A percentile compares a stretch with the other conserved stretches of the same genome.
Evolutionary conservation across 2,888 invertebrate genomes (phyloP).

Genomic region (Gymnoscelis rufifasciata): DNA sequence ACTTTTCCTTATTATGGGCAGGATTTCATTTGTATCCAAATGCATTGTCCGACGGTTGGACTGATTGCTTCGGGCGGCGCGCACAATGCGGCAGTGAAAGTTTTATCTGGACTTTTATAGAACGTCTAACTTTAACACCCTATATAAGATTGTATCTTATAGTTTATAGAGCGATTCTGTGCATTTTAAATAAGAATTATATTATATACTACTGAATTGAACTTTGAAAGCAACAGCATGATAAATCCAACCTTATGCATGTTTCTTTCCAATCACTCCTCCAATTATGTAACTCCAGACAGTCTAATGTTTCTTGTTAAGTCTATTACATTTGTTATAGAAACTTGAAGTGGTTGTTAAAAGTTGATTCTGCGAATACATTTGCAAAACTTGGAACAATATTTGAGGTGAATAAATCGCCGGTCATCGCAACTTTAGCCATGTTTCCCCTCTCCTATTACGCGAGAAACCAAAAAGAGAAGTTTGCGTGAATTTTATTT

Average conservation of each 20-base stretch:
- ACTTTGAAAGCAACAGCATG: no score
- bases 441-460: conserved; percentile 19
- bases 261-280: no score
- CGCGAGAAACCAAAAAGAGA: conserved; percentile 23
- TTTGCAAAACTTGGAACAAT: conserved; percentile 19
- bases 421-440: conserved; percentile 18
- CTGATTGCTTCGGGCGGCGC: conserved; percentile 50
- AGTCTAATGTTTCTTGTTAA: neutral
- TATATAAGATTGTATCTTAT: conserved; percentile 3
- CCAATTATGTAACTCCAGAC: no score
- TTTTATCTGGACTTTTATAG: conserved; percentile 18
- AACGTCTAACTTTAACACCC: conserved; percentile 17
- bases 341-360: conserved; percentile 14
- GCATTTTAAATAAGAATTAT: no score
- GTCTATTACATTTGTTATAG: conserved; percentile 1
- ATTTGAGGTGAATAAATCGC: conserved; percentile 18
- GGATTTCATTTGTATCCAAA: conserved; percentile 11
- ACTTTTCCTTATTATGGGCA: conserved; percentile 5
- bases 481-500: conserved; percentile 22
- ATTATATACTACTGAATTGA: no score
- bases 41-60: conserved; percentile 25
- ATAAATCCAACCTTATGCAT: no score
- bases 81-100: conserved; percentile 23
- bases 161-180: neutral
- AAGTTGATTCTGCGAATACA: conserved; percentile 10